These are phyloP conservation scores for Drosophila arawakana DNA, from an alignment of 1,140 invertebrate species.

Conservation along the genomic window DNA sequence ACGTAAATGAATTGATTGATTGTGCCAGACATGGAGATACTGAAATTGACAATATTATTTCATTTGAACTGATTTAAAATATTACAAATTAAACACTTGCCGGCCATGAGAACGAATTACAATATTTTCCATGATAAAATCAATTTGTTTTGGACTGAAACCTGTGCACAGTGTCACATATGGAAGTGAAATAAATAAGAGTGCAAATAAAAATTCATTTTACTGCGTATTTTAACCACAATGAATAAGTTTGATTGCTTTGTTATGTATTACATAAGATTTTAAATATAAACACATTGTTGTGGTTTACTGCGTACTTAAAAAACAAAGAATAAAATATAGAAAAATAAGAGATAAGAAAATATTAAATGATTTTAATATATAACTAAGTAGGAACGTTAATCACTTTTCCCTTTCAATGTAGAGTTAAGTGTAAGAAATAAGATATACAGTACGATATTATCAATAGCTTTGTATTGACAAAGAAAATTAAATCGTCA, in stretches of 20 bases:
- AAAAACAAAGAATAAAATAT: no score
- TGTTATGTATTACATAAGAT: neutral
- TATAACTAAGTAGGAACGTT: no score
- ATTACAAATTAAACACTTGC: conserved; percentile 17
- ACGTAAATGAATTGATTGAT: neutral
- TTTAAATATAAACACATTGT: neutral
- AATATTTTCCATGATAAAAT: conserved; percentile 35
- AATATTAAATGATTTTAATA: no score
- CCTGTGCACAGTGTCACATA: neutral
- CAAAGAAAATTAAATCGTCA: no score
- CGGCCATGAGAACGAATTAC: conserved; percentile 41
- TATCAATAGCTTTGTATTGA: no score
- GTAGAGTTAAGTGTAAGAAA: no score
- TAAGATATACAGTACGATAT: no score
- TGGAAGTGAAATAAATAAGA: conserved; percentile 5
- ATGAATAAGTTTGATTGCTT: conserved; percentile 6
- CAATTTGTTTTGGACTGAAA: neutral
- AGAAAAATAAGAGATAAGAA: no score
- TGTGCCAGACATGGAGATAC: neutral
- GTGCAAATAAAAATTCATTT: neutral
- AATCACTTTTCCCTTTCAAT: no score
- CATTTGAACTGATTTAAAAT: neutral
- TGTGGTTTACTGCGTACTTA: neutral
- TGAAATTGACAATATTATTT: neutral
- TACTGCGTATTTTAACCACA: conserved; percentile 15